phyloP scores from a whole-genome alignment of 2,113 vertebrate species.

The Gambusia affinis region DNA sequence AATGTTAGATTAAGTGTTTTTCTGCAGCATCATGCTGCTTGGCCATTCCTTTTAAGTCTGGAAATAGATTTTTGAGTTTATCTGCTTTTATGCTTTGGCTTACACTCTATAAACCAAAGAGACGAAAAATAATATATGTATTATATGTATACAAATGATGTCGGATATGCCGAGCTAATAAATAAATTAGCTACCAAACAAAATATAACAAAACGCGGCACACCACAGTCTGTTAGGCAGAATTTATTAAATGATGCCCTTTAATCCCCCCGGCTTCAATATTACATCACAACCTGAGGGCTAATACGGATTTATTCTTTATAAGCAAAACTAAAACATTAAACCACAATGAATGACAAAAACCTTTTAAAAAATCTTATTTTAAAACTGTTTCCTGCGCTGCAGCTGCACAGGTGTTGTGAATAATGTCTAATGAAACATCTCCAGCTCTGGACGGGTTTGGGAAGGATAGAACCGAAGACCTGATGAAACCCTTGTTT shows the following conservation, averaged over 20 bases:
- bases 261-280: neutral
- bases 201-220: neutral
- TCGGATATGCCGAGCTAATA: too few relatives aligned
- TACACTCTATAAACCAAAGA: neutral
- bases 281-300: too few relatives aligned
- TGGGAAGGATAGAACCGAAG: too few relatives aligned
- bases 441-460: neutral
- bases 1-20: neutral
- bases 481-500: too few relatives aligned
- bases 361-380: too few relatives aligned
- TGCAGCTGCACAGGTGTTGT: neutral
- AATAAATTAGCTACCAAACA: neutral
- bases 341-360: too few relatives aligned
- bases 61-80: slow-evolving; percentile 39
- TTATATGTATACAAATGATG: neutral
- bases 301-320: too few relatives aligned
- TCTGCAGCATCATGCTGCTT: neutral
- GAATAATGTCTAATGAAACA: neutral
- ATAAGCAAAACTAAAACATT: too few relatives aligned
- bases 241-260: neutral
- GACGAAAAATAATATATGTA: neutral
- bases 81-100: slow-evolving; percentile 10
- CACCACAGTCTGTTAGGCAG: neutral
- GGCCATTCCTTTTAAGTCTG: slow-evolving; percentile 43
- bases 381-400: neutral